A percentile compares a stretch with the other conserved stretches of the same genome.
Evolutionary conservation across 37 sponge, comb jelly and placozoan genomes (phyloP).

Genomic region (Cliona cf. orientalis): DNA sequence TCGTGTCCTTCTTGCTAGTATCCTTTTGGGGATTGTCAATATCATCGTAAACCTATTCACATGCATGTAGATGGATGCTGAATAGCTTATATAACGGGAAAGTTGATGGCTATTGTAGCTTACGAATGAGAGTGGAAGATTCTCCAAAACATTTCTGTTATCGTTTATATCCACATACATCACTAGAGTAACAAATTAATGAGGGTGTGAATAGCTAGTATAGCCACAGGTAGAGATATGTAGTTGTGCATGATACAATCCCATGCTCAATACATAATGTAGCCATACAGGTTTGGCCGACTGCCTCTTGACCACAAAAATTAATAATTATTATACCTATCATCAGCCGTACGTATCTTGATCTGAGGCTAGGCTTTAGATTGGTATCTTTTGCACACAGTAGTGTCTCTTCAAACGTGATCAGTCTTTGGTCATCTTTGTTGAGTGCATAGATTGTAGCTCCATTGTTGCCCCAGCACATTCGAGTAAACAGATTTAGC

Average conservation of each 20-base stretch:
- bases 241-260: too few species aligned
- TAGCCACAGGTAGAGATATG: too few species aligned
- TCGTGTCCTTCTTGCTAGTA: constrained; percentile 2
- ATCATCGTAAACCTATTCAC: constrained; percentile 41
- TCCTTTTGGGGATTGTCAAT: constrained; percentile 46
- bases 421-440: background rate
- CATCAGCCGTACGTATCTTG: constrained; percentile 69
- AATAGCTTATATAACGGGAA: background rate
- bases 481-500: constrained; percentile 58
- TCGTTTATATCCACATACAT: constrained; percentile 63
- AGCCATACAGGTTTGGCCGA: too few species aligned
- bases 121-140: constrained; percentile 54
- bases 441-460: background rate
- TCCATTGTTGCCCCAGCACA: constrained; percentile 52
- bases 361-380: constrained; percentile 45
- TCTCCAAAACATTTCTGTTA: constrained; percentile 62
- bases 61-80: background rate
- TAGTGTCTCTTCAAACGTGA: constrained; percentile 59
- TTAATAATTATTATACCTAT: constrained; percentile 31
- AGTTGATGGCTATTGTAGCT: background rate
- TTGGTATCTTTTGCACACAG: constrained; percentile 25
- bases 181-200: constrained; percentile 2
- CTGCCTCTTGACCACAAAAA: too few species aligned
- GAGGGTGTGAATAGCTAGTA: background rate
- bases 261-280: too few species aligned